A percentile compares a stretch with the other conserved stretches of the same genome.
phyloP scores from a whole-genome alignment of 1,140 invertebrate genomes.

The Sitophilus oryzae region DNA sequence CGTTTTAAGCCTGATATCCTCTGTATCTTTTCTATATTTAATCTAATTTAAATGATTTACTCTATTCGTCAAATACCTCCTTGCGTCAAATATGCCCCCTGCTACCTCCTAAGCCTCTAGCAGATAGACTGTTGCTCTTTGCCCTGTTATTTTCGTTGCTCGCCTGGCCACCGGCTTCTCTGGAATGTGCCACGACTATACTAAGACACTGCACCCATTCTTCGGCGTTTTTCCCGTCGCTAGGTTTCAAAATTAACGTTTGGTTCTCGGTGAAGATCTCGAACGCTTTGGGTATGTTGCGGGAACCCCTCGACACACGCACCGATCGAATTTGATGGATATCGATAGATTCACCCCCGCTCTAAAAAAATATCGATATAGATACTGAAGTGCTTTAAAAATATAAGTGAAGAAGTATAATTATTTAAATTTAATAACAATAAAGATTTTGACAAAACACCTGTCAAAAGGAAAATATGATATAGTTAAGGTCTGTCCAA shows the following conservation, averaged over 20 bases:
- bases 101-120: conserved; percentile 49
- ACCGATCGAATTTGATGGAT: conserved; percentile 89
- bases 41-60: no score
- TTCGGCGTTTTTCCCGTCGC: conserved; percentile 89
- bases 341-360: conserved; percentile 69
- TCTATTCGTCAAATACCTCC: no score
- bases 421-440: no score
- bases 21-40: no score
- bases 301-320: conserved; percentile 75
- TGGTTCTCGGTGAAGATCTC: conserved; percentile 93
- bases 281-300: conserved; percentile 90
- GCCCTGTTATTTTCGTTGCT: conserved; percentile 33
- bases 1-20: no score
- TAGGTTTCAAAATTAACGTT: conserved; percentile 86
- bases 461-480: no score
- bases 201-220: conserved; percentile 90
- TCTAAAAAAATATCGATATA: conserved; percentile 45
- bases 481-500: no score
- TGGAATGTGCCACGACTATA: conserved; percentile 79
- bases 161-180: conserved; percentile 57
- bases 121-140: conserved; percentile 62
- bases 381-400: no score
- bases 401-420: no score
- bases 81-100: conserved; percentile 37
- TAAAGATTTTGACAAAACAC: no score